Base-by-base conservation (phyloP, 2,797 vertebrate genomes). In the Ctenochaetus hawaiiensis region DNA sequence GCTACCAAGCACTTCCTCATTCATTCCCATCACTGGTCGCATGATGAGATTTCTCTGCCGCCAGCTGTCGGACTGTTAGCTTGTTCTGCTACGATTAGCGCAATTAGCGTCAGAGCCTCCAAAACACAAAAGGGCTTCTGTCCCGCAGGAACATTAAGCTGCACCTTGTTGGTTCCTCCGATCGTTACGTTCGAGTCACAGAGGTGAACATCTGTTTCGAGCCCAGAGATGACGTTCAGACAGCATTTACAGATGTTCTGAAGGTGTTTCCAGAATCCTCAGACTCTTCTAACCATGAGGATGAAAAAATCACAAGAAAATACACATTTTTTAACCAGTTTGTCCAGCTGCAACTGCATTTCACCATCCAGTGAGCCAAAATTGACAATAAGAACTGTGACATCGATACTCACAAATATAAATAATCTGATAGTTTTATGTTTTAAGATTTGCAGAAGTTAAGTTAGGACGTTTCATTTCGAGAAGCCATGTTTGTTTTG, bases 21-120 rank as follows among this genome's bases (percentile, higher is more conserved):
- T 65, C 23, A 7, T 1, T 45, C 62, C 62, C 60, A 30, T 54
- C 39, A 22, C 41, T 22, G 45, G 56, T 18, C 5, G 26, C 66
- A 30, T 44, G 53, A 14, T 37, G 34, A 14, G 5, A 9, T 74
- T 59, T 75, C 63, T 77, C 23, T 60, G 4, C 30, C 1, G 1
- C 44, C 45, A 60, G 58, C 61, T 60, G 78, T 20, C 78, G 67
- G 64, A 78, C 60, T 30, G 26, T 30, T 16, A 54, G 39, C 41
- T 43, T 34, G 44, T 81, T 69, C 39, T 8, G 49, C 61, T 3
- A 23, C 23, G 20, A 47, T 74, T 78, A 61, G 71, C 63, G 22
- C 60, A 26, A 47, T 72, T 79, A 67, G 60, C 59, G 0, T 59
- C 45, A 18, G 16, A 34, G 22, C 8, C 26, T 10, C 30, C 2